Conservation (phyloP, 2,888 invertebrate genomes). For the Eilema griseolum region DNA sequence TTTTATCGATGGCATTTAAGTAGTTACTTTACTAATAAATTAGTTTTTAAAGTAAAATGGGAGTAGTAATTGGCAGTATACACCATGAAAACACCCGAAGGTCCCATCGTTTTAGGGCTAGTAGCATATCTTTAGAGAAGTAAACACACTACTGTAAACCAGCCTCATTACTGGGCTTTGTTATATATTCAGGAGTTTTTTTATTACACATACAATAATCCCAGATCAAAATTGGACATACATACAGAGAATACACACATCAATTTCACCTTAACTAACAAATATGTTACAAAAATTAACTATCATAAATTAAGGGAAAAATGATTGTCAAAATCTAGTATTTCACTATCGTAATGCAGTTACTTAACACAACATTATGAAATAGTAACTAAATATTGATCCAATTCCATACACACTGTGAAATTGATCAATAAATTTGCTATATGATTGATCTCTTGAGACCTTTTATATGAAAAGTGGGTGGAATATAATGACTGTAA, state of each 20-base stretch:
- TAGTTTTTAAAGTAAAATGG: not conserved
- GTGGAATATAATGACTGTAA: not conserved
- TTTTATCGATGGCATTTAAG: not conserved
- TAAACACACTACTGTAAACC: not conserved
- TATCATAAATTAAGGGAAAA: conserved; percentile 41
- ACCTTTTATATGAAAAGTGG: not conserved
- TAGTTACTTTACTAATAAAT: not conserved
- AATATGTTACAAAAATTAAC: conserved; percentile 37
- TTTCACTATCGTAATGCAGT: conserved; percentile 19
- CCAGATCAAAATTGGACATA: not conserved
- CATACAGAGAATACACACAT: not conserved
- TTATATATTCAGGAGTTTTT: not conserved
- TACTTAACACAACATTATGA: not conserved
- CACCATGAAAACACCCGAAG: not conserved
- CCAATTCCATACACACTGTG: not conserved
- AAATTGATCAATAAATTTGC: not conserved
- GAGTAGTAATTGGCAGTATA: not conserved
- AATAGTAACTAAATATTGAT: not conserved
- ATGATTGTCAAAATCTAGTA: conserved; percentile 35
- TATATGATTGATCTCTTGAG: not conserved
- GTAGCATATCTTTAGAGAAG: too few relatives aligned
- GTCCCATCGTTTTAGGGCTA: not conserved
- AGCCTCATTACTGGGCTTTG: not conserved
- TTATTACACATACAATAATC: not conserved
- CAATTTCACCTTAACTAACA: conserved; percentile 49